phyloP scores from a whole-genome alignment of 1,140 invertebrate species.

The Ostrea edulis region DNA sequence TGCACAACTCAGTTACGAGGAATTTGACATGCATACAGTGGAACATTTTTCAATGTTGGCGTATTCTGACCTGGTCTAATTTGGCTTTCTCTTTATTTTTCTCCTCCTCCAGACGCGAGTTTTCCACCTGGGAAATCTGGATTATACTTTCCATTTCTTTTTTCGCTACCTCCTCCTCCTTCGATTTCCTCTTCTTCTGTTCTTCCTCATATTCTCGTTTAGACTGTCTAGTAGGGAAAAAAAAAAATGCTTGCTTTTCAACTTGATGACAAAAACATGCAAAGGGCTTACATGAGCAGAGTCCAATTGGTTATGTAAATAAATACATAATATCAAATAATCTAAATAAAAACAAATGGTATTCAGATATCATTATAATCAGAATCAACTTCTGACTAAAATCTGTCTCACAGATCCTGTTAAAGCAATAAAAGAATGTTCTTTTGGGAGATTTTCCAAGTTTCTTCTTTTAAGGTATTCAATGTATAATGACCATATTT shows the following conservation, averaged over 20 bases:
- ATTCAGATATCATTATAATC: background rate
- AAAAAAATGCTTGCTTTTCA: background rate
- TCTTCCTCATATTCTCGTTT: constrained; percentile 70
- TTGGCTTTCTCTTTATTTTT: constrained; percentile 68
- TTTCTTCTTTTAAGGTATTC: no score
- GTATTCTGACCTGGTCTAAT: constrained; percentile 61
- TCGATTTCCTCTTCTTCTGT: constrained; percentile 51
- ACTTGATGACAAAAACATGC: no score
- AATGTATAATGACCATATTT: no score
- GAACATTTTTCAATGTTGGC: background rate
- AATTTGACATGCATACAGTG: no score
- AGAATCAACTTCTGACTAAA: background rate
- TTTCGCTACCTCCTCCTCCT: constrained; percentile 54
- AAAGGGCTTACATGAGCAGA: no score
- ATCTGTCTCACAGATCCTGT: no score
- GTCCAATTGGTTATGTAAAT: no score
- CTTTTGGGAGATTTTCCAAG: background rate
- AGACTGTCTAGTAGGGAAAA: constrained; percentile 64
- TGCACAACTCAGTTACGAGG: no score
- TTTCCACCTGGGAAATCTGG: constrained; percentile 63
- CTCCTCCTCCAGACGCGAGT: constrained; percentile 59
- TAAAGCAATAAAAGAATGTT: no score
- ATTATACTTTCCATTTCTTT: constrained; percentile 61
- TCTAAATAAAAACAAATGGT: background rate
- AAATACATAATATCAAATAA: background rate